phyloP scores from a whole-genome alignment of 1,140 invertebrate genomes.

The Ectropis grisescens region DNA sequence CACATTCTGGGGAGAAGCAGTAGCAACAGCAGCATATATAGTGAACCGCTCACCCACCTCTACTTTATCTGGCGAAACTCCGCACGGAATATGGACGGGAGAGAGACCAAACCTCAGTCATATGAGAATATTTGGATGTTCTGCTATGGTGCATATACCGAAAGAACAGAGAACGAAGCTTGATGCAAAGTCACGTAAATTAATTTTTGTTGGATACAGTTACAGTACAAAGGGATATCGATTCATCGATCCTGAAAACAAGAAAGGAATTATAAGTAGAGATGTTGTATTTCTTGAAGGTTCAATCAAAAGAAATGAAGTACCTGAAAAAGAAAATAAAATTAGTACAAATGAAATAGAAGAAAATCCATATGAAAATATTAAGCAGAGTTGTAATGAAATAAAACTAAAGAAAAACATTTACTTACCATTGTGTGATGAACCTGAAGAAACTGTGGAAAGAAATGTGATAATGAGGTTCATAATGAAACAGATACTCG shows the following conservation, averaged over 20 bases:
- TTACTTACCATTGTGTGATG: too few species aligned
- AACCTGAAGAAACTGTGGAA: too few species aligned
- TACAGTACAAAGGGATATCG: conserved; percentile 24
- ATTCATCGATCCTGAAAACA: conserved; percentile 9
- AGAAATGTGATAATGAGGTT: too few species aligned
- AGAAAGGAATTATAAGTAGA: conserved; percentile 11
- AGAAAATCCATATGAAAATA: not conserved
- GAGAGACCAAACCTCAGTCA: conserved; percentile 24
- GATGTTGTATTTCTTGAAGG: conserved; percentile 12
- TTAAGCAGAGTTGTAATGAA: not conserved
- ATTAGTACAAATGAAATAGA: not conserved
- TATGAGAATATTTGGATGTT: conserved; percentile 49
- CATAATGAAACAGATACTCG: too few species aligned
- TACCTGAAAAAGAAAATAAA: too few species aligned
- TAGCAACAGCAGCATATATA: not conserved
- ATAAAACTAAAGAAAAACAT: too few species aligned
- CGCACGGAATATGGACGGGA: conserved; percentile 19
- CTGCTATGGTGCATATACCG: conserved; percentile 37
- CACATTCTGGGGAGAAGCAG: not conserved
- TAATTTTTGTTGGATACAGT: conserved; percentile 29
- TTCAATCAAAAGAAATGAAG: not conserved
- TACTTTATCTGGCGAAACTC: not conserved
- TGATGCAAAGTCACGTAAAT: conserved; percentile 25
- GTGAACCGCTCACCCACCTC: not conserved
- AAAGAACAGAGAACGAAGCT: conserved; percentile 29